These are phyloP conservation scores for Cossypha caffra DNA, from an alignment of 2,797 vertebrate genomes.

Conservation along the genomic window DNA sequence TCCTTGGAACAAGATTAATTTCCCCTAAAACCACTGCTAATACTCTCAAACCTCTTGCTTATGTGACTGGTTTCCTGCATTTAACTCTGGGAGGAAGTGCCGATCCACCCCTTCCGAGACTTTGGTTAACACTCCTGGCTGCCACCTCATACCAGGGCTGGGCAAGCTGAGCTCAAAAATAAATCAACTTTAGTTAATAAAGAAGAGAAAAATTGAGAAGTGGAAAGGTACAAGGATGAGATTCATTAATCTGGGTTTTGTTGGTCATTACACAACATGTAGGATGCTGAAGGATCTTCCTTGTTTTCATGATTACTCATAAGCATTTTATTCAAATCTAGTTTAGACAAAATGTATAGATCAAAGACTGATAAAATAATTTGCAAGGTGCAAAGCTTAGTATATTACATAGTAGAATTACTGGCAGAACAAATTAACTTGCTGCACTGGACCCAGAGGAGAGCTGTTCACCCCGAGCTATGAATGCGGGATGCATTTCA, in stretches of 20 bases:
- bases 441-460: background rate
- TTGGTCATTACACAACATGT: background rate
- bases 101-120: background rate
- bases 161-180: background rate
- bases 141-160: background rate
- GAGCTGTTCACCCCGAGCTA: background rate
- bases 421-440: background rate
- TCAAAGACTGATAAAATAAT: background rate
- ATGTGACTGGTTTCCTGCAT: slow-evolving; percentile 46
- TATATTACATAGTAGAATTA: background rate
- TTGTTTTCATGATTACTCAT: background rate
- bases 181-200: background rate
- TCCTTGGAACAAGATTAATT: slow-evolving; percentile 18
- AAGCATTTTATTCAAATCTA: background rate
- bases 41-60: slow-evolving; percentile 37
- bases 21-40: slow-evolving; percentile 27
- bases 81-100: slow-evolving; percentile 35
- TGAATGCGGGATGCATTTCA: background rate
- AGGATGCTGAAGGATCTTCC: background rate
- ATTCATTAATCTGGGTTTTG: background rate
- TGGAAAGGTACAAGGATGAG: background rate
- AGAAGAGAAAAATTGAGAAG: background rate
- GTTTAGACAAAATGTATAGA: background rate
- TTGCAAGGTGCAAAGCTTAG: background rate
- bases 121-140: slow-evolving; percentile 26